phyloP scores from a whole-genome alignment of 2,797 vertebrate species.

The Mastacembelus armatus region DNA sequence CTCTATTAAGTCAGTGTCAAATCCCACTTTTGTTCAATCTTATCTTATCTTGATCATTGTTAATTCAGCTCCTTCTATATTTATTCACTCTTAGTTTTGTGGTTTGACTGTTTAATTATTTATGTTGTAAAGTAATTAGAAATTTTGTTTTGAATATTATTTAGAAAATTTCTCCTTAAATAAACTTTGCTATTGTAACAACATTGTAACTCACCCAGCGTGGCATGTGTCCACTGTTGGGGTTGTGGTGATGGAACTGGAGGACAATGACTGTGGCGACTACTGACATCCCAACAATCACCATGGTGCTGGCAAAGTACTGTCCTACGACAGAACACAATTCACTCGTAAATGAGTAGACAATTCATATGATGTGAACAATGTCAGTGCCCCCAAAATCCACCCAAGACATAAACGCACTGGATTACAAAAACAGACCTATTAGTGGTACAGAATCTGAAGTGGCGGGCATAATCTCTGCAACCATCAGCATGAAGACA shows the following conservation, averaged over 20 bases:
- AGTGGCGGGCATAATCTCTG: constrained; percentile 88
- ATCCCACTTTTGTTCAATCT: too few relatives aligned
- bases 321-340: constrained; percentile 75
- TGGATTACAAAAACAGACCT: constrained; percentile 66
- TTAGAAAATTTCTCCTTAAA: neutral
- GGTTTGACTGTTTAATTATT: neutral
- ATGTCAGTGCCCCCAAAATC: neutral
- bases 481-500: constrained; percentile 88
- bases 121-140: neutral
- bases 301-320: constrained; percentile 89
- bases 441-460: constrained; percentile 87
- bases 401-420: neutral
- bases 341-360: neutral
- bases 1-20: too few relatives aligned
- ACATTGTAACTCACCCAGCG: constrained; percentile 79
- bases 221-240: constrained; percentile 82
- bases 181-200: neutral
- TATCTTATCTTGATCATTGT: neutral
- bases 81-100: neutral
- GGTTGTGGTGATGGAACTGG: constrained; percentile 87
- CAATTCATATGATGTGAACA: neutral
- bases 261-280: constrained; percentile 88
- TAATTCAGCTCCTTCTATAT: neutral
- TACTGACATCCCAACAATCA: constrained; percentile 88
- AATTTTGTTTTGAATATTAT: neutral